Evolutionary conservation across 2,888 invertebrate genomes (phyloP), one percentile per base, ranked within the genome.

Genomic region (Notocelia uddmanniana): DNA sequence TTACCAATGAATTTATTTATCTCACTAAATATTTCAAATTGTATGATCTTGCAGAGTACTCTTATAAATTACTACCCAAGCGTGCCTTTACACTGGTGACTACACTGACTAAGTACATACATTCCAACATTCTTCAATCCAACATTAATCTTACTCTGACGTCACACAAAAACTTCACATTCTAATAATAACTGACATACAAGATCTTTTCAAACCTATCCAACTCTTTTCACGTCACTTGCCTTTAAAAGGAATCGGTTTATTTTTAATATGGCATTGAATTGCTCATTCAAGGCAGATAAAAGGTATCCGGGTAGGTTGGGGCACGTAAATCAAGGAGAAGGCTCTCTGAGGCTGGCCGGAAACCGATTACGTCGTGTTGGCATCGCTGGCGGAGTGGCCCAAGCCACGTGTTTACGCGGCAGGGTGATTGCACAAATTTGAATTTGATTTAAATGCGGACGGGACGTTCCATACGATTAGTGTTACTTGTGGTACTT

Each of bases 351-450:
- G 62, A 62, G 31, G 19, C 11, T 45, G 69, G 23, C 62, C 62
- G 69, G 62, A 62, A 54, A 69, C 54, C 69, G 60, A 62, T 69
- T 69, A 69, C 45, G 62, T 54, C 45, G 52, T 50, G 21, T 10
- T 34, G 19, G 52, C 5, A 34, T n/a, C 50, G 23, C 11, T 13
- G 23, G 26, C 45, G 55, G n/a, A 18, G 31, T n/a, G 48, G 21
- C n/a, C 48, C 34, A 50, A 58, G 68, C 3, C 45, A 67, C 19
- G 19, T 15, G 45, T 31, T 48, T 31, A 31, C 57, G 57, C 19
- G 34, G 18, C 48, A 41, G 41, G 41, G 41, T 15, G 13, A 0
- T 62, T 26, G 23, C 41, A n/a, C 11, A 45, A 45, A 45, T 45
- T 23, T 41, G 2, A 37, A 37, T n/a, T n/a, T n/a, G n/a, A n/a